Conservation (phyloP, 2,797 vertebrate genomes). For the Lateolabrax maculatus region DNA sequence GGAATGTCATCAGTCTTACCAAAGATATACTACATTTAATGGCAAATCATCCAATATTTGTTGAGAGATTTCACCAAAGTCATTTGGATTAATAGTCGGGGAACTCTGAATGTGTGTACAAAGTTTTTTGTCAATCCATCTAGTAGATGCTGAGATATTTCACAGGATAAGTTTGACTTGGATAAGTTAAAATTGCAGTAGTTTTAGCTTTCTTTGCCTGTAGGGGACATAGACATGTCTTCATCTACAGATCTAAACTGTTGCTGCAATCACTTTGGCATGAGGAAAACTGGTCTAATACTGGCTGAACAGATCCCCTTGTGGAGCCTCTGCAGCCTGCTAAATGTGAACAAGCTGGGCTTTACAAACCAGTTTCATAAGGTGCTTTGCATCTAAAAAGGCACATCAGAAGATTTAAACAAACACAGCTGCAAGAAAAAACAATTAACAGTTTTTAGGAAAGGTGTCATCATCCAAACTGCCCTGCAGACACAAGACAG, state of each 20-base stretch:
- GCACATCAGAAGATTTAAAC: constrained; percentile 14
- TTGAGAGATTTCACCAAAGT: not conserved
- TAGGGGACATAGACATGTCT: not conserved
- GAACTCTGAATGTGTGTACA: not conserved
- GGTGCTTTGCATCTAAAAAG: constrained; percentile 16
- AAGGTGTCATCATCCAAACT: constrained; percentile 33
- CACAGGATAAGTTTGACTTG: not conserved
- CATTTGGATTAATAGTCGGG: too few species aligned
- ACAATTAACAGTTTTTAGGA: constrained; percentile 18
- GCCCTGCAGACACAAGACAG: constrained; percentile 30
- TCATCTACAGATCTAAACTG: not conserved
- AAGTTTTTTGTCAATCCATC: not conserved
- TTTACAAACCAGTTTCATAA: constrained; percentile 5
- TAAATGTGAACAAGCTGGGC: not conserved
- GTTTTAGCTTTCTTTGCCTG: not conserved
- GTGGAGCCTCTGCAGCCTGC: not conserved
- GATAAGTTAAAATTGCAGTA: not conserved
- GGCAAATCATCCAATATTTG: not conserved
- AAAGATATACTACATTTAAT: not conserved
- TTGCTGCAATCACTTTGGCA: not conserved
- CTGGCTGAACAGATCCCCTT: not conserved
- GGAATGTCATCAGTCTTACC: too few species aligned
- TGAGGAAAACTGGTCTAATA: not conserved
- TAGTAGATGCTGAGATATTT: not conserved
- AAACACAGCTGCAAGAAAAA: constrained; percentile 42